These are phyloP conservation scores for Thinocorus orbignyianus DNA, from an alignment of 2,113 vertebrate genomes.

Conservation along the genomic window DNA sequence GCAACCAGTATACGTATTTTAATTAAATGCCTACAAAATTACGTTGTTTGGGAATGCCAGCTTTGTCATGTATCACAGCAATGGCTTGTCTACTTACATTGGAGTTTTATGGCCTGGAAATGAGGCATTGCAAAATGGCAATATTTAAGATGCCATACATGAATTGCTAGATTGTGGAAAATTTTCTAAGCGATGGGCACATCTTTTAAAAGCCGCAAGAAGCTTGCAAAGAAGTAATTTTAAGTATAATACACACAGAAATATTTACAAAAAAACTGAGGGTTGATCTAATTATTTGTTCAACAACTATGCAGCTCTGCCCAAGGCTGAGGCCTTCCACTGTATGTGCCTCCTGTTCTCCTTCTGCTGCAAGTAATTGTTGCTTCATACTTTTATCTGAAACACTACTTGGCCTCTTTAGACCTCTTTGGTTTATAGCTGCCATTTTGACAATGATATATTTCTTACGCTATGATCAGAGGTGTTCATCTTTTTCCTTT, in stretches of 20 bases:
- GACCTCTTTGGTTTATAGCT: neutral
- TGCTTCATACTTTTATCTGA: neutral
- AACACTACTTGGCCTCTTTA: neutral
- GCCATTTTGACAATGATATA: neutral
- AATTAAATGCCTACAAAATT: slow-evolving; percentile 24
- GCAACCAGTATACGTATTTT: neutral
- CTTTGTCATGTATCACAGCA: neutral
- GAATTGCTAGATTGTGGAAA: neutral
- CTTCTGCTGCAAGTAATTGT: neutral
- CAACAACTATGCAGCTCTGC: neutral
- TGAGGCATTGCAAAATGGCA: neutral
- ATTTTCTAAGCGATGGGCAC: neutral
- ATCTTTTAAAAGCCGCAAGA: neutral
- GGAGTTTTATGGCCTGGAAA: slow-evolving; percentile 31
- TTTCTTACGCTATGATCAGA: neutral
- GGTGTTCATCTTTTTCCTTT: slow-evolving; percentile 4
- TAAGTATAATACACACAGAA: neutral
- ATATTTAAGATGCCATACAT: neutral
- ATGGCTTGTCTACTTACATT: neutral
- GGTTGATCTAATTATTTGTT: neutral
- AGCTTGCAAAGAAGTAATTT: neutral
- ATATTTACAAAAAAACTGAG: neutral
- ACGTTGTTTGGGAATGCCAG: neutral
- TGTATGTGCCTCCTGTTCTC: neutral
- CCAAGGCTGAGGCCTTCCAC: neutral